Evolutionary conservation across 2,888 invertebrate species (phyloP).

Genomic region (Abrostola triplasia): DNA sequence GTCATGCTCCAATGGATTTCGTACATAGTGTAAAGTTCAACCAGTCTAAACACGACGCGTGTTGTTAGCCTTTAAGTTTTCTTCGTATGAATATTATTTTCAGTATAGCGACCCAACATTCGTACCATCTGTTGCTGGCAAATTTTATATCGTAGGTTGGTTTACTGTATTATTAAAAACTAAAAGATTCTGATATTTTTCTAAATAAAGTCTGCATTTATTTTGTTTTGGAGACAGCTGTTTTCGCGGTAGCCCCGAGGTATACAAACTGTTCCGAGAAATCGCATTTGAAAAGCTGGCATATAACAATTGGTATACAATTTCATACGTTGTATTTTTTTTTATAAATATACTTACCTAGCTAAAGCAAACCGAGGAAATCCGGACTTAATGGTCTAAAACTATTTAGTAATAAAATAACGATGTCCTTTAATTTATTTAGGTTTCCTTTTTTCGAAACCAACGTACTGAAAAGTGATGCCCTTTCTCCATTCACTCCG

Average conservation of each 20-base stretch:
- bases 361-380: no score
- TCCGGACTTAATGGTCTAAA: no score
- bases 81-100: constrained; percentile 68
- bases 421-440: no score
- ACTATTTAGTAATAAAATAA: no score
- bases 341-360: no score
- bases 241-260: background rate
- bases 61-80: constrained; percentile 55
- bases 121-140: constrained; percentile 59
- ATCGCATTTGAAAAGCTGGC: no score
- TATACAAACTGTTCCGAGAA: no score
- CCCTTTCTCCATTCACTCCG: no score
- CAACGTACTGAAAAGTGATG: no score
- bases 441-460: no score
- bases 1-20: constrained; percentile 34
- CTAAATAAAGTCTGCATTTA: constrained; percentile 4
- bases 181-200: constrained; percentile 21
- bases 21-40: constrained; percentile 20
- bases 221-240: constrained; percentile 4
- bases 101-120: constrained; percentile 59
- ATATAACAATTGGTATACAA: no score
- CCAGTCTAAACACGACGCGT: constrained; percentile 9
- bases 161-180: constrained; percentile 42
- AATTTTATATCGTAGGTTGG: constrained; percentile 42
- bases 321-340: no score